Conservation (phyloP, 2,797 vertebrate genomes). For the Neopelma chrysocephalum region DNA sequence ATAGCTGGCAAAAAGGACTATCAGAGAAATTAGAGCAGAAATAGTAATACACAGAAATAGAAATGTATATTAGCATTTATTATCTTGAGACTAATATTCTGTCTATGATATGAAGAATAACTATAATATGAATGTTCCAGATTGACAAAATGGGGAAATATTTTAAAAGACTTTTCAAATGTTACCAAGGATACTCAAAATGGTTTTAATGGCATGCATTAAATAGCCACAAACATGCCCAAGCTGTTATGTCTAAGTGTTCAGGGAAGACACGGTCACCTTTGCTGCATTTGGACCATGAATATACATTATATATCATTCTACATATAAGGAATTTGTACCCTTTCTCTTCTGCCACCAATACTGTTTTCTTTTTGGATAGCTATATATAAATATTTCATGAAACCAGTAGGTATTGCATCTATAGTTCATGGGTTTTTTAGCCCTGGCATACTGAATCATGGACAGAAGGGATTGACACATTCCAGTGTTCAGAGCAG, state of each 20-base stretch:
- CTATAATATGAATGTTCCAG: not conserved
- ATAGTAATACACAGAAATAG: slow-evolving; percentile 12
- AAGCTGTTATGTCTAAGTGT: not conserved
- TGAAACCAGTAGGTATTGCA: not conserved
- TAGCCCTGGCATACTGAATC: not conserved
- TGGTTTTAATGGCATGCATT: not conserved
- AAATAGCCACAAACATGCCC: not conserved
- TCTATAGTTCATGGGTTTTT: not conserved
- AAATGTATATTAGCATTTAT: not conserved
- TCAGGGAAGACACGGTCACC: not conserved
- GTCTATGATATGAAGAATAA: not conserved
- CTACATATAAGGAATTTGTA: not conserved
- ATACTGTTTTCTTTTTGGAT: not conserved
- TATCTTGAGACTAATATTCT: not conserved
- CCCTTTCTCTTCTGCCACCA: not conserved
- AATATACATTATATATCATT: not conserved
- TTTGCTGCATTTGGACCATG: not conserved
- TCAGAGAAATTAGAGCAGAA: slow-evolving; percentile 15
- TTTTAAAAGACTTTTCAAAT: not conserved
- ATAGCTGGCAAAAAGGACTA: not conserved
- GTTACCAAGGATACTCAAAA: not conserved
- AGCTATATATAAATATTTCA: not conserved
- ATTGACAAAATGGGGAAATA: not conserved
- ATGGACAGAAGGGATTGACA: not conserved
- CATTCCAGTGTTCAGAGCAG: not conserved